Evolutionary conservation across 2,888 invertebrate genomes (phyloP).

Genomic region (Caenorhabditis sp.): DNA sequence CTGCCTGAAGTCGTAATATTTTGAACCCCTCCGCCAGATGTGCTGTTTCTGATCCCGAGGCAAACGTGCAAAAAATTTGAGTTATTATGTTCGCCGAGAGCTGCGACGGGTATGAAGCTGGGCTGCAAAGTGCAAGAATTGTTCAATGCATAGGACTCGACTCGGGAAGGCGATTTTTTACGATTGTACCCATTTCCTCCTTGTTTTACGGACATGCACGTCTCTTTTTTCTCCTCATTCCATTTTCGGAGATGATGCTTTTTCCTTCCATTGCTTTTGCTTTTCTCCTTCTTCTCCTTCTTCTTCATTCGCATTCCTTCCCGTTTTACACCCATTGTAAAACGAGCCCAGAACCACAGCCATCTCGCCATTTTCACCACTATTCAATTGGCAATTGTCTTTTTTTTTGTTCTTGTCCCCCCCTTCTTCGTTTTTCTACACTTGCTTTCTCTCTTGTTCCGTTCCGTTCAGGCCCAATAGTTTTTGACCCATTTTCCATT

Average conservation of each 20-base stretch:
- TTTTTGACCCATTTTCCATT: slow-evolving; percentile 25
- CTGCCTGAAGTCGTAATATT: too few species aligned
- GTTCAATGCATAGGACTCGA: slow-evolving; percentile 14
- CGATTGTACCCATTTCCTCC: not conserved
- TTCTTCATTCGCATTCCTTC: not conserved
- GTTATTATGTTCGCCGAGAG: slow-evolving; percentile 14
- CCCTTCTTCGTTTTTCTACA: slow-evolving; percentile 11
- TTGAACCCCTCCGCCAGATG: slow-evolving; percentile 1
- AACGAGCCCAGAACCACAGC: slow-evolving; percentile 36
- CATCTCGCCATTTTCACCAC: slow-evolving; percentile 9
- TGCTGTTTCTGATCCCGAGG: not conserved
- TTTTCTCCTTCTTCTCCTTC: slow-evolving; percentile 10
- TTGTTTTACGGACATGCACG: not conserved
- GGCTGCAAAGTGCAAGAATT: not conserved
- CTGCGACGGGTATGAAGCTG: too few species aligned
- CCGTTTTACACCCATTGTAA: slow-evolving; percentile 52
- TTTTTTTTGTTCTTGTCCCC: slow-evolving; percentile 26
- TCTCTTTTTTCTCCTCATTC: not conserved
- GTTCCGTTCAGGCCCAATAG: slow-evolving; percentile 8
- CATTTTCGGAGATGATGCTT: slow-evolving; percentile 4
- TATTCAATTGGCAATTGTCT: slow-evolving; percentile 42
- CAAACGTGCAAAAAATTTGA: slow-evolving; percentile 5
- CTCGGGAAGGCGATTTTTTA: too few species aligned
- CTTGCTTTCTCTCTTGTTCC: not conserved
- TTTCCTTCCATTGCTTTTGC: not conserved